phyloP scores from a whole-genome alignment of 2,113 vertebrate genomes.

The Rana temporaria region DNA sequence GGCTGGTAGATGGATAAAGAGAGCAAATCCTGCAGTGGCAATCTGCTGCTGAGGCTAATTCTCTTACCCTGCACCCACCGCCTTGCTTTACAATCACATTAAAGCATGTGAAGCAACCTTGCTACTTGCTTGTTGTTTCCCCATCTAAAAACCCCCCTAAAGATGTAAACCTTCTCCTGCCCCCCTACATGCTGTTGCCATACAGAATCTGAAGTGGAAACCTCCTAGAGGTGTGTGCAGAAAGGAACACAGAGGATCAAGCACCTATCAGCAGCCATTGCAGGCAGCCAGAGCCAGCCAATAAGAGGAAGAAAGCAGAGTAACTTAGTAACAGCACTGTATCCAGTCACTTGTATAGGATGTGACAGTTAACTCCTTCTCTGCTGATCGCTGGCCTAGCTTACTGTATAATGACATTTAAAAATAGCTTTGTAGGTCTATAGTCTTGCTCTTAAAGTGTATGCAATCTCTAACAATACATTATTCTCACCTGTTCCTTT shows the following conservation, averaged over 20 bases:
- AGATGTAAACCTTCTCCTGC: conserved; percentile 54
- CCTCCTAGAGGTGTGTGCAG: conserved; percentile 62
- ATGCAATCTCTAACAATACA: too few relatives aligned
- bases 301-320: background rate
- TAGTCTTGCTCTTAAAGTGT: too few relatives aligned
- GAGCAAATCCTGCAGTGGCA: conserved; percentile 45
- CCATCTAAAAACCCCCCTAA: conserved; percentile 38
- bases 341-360: conserved; percentile 26
- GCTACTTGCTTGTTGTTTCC: background rate
- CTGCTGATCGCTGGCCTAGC: background rate
- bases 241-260: conserved; percentile 42
- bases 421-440: too few relatives aligned
- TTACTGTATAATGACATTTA: background rate
- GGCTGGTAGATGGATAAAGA: conserved; percentile 43
- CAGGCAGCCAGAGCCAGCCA: conserved; percentile 9
- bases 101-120: conserved; percentile 1
- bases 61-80: conserved; percentile 50
- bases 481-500: too few relatives aligned
- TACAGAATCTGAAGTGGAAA: conserved; percentile 65
- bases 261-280: conserved; percentile 12
- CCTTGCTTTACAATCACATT: conserved; percentile 55
- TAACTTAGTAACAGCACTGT: conserved; percentile 49
- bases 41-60: conserved; percentile 55
- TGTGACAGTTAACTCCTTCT: conserved; percentile 49
- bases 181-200: conserved; percentile 65